A percentile compares a stretch with the other conserved stretches of the same genome.
Conservation (phyloP, 2,797 vertebrate genomes). For the Parambassis ranga region DNA sequence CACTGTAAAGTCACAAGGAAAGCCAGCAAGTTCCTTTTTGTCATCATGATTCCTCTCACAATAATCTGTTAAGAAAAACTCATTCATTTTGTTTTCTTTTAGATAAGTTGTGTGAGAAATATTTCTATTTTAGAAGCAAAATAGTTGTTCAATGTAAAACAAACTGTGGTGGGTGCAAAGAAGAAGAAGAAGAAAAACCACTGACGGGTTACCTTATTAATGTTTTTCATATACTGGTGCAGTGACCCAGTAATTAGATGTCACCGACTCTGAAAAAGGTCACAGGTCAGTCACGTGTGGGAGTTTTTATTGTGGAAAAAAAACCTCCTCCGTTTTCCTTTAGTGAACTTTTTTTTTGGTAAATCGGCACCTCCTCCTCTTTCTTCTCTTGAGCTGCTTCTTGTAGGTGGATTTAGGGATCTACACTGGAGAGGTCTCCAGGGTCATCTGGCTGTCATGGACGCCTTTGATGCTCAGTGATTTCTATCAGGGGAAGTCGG, state of each 20-base stretch:
- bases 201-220: too few species aligned
- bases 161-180: too few species aligned
- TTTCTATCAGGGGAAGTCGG: neutral
- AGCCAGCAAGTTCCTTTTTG: neutral
- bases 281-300: conserved; percentile 41
- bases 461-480: neutral
- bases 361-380: neutral
- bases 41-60: neutral
- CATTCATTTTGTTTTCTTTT: too few species aligned
- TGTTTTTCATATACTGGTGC: too few species aligned
- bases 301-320: neutral
- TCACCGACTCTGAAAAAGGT: too few species aligned
- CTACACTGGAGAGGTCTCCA: conserved; percentile 1
- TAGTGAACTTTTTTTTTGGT: neutral
- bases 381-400: neutral
- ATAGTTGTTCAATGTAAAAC: too few species aligned
- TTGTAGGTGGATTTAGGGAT: conserved; percentile 16
- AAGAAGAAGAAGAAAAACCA: too few species aligned
- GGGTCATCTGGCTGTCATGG: conserved; percentile 39
- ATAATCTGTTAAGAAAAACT: neutral
- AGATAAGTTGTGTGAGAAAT: too few species aligned
- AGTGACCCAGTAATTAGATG: neutral
- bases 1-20: neutral
- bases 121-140: too few species aligned
- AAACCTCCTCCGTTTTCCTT: neutral